A percentile compares a stretch with the other conserved stretches of the same genome.
These are phyloP conservation scores for Pelodytes ibericus DNA, from an alignment of 2,797 vertebrate species.

Conservation along the genomic window DNA sequence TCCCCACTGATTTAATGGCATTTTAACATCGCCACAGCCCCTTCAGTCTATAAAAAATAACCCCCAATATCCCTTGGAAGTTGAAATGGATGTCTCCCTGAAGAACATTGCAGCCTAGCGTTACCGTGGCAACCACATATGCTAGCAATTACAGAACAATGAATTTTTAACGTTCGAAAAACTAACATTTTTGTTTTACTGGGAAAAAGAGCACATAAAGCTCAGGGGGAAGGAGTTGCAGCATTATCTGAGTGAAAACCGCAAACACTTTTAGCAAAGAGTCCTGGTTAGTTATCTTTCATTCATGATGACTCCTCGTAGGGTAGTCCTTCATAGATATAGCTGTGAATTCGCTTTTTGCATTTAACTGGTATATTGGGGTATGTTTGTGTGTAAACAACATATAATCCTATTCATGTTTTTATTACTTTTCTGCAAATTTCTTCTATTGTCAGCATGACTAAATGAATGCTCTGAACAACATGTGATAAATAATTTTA, in stretches of 20 bases:
- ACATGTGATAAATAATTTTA: too few species aligned
- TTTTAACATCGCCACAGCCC: conserved; percentile 14
- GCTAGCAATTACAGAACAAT: conserved; percentile 34
- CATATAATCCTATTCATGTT: not conserved
- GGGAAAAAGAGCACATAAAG: conserved; percentile 7
- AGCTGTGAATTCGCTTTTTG: not conserved
- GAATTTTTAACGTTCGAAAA: conserved; percentile 28
- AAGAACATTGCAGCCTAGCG: conserved; percentile 30
- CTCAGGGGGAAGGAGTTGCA: conserved; percentile 18
- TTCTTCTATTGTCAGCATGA: too few species aligned
- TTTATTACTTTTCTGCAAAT: not conserved
- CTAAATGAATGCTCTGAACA: too few species aligned
- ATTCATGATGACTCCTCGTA: not conserved
- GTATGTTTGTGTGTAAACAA: not conserved
- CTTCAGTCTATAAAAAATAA: conserved; percentile 18
- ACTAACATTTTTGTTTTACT: conserved; percentile 16
- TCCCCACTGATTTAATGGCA: conserved; percentile 30
- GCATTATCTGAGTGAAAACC: conserved; percentile 16
- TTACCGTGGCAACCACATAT: conserved; percentile 38
- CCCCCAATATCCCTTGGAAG: conserved; percentile 25
- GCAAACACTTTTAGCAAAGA: not conserved
- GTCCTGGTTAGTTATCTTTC: not conserved
- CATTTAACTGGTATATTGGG: not conserved
- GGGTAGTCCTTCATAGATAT: not conserved
- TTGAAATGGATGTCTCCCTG: conserved; percentile 38